These are phyloP conservation scores for Hirtodrosophila confusa DNA, from an alignment of 2,888 invertebrate species.

Conservation along the genomic window DNA sequence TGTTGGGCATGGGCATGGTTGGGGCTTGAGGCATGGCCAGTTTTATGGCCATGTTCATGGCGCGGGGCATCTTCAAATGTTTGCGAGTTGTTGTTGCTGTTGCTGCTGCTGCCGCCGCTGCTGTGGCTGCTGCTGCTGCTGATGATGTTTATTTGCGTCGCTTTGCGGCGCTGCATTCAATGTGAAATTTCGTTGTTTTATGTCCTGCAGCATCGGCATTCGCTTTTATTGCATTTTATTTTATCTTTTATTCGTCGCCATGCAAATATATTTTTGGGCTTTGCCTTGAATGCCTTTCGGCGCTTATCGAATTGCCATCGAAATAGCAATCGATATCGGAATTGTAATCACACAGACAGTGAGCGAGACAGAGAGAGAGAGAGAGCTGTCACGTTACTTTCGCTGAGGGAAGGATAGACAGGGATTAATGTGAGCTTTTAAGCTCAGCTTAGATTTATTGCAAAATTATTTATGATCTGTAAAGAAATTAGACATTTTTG, in stretches of 20 bases:
- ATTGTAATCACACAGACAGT: constrained; percentile 11
- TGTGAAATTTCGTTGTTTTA: constrained; percentile 47
- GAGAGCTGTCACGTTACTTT: constrained; percentile 18
- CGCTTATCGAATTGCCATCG: constrained; percentile 23
- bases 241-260: neutral
- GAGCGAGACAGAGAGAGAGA: neutral
- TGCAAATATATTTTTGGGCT: constrained; percentile 2
- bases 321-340: constrained; percentile 9
- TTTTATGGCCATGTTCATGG: constrained; percentile 59
- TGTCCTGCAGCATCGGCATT: constrained; percentile 42
- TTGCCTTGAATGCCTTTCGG: constrained; percentile 13
- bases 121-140: constrained; percentile 15
- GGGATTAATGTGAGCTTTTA: too few relatives aligned
- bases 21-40: constrained; percentile 55
- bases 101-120: constrained; percentile 7
- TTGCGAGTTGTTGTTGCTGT: constrained; percentile 35
- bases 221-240: constrained; percentile 17
- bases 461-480: too few relatives aligned
- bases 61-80: constrained; percentile 71
- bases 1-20: constrained; percentile 75
- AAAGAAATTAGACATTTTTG: too few relatives aligned
- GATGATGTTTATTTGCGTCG: constrained; percentile 44
- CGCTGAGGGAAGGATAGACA: constrained; percentile 6
- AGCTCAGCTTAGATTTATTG: too few relatives aligned
- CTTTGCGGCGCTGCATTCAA: constrained; percentile 48